Evolutionary conservation across 2,797 vertebrate genomes (phyloP).

Genomic region (Alcedo atthis): DNA sequence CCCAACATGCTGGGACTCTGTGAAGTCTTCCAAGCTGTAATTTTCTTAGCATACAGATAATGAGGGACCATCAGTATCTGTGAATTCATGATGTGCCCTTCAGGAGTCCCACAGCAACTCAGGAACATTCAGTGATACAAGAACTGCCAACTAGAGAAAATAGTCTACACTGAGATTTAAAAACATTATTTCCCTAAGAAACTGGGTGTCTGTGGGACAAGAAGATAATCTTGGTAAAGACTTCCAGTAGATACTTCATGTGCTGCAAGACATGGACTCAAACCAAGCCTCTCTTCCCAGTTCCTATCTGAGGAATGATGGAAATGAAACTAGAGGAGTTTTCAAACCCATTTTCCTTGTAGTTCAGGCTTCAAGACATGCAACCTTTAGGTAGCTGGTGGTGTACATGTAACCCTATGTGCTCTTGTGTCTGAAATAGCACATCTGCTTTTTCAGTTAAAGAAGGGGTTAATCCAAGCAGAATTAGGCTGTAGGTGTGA

Average conservation of each 20-base stretch:
- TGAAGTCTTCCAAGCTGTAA: neutral
- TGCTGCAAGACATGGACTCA: neutral
- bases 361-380: neutral
- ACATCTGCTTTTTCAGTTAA: no score
- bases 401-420: neutral
- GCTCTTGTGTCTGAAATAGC: neutral
- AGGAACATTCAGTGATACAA: neutral
- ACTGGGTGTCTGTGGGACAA: neutral
- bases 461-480: no score
- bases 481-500: no score
- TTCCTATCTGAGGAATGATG: neutral
- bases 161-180: rapidly evolving
- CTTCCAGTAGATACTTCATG: neutral
- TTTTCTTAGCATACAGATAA: neutral
- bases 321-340: neutral
- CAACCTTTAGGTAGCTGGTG: neutral
- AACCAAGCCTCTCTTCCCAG: neutral
- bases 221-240: neutral
- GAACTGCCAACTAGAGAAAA: neutral
- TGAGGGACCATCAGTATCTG: neutral
- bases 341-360: neutral
- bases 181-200: neutral
- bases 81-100: neutral
- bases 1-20: neutral
- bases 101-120: neutral